phyloP scores from a whole-genome alignment of 2,113 vertebrate genomes.

The Corythornis cristatus region DNA sequence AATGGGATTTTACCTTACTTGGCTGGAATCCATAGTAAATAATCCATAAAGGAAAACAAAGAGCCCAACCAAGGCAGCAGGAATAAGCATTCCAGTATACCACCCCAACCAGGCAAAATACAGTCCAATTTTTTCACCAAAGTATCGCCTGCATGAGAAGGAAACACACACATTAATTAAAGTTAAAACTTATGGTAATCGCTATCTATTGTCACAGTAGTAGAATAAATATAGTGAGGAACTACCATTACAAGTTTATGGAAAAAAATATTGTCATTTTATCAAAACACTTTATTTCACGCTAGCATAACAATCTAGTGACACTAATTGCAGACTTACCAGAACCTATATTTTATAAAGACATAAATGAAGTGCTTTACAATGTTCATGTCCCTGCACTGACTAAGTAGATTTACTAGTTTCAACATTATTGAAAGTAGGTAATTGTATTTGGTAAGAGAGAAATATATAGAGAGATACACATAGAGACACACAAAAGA shows the following conservation, averaged over 20 bases:
- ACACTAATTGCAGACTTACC: background rate
- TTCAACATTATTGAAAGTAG: background rate
- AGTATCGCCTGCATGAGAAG: conserved; percentile 86
- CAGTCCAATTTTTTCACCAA: conserved; percentile 97
- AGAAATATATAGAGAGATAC: background rate
- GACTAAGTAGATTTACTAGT: background rate
- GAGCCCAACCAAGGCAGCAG: conserved; percentile 93
- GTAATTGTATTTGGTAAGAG: background rate
- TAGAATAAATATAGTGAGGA: background rate
- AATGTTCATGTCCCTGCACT: background rate
- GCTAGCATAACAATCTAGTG: background rate
- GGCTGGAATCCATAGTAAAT: conserved; percentile 96
- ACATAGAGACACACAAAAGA: background rate
- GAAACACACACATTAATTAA: background rate
- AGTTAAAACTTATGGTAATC: background rate
- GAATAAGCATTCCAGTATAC: conserved; percentile 99
- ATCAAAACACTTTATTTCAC: background rate
- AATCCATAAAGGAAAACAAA: conserved; percentile 98
- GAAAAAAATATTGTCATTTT: background rate
- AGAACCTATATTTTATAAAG: background rate
- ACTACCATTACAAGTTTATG: background rate
- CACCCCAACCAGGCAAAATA: conserved; percentile 99
- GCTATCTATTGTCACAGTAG: background rate
- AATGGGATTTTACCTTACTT: conserved; percentile 88
- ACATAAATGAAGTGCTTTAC: background rate